phyloP scores from a whole-genome alignment of 2,888 invertebrate species.

The Chromoteleia sp. region DNA sequence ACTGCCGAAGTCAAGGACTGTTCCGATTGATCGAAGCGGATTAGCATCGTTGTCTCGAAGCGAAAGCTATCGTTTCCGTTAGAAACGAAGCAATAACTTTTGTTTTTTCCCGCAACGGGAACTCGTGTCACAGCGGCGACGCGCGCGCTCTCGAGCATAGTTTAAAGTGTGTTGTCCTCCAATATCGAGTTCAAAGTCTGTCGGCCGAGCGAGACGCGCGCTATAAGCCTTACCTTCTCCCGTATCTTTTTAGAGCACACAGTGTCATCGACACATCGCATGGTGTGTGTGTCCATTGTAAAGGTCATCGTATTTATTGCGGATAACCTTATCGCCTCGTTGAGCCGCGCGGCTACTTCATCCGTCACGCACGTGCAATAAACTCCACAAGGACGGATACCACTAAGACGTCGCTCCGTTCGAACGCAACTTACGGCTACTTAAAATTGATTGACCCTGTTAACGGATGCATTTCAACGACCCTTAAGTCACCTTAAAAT shows the following conservation, averaged over 20 bases:
- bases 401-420: constrained; percentile 31
- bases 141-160: constrained; percentile 45
- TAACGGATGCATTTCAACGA: constrained; percentile 37
- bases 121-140: constrained; percentile 32
- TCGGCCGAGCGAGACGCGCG: constrained; percentile 71
- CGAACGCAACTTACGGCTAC: constrained; percentile 32
- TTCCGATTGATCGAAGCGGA: constrained; percentile 81
- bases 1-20: constrained; percentile 82
- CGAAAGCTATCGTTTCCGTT: constrained; percentile 5
- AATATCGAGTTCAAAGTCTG: constrained; percentile 72
- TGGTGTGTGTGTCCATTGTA: constrained; percentile 77
- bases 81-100: not conserved
- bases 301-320: constrained; percentile 81
- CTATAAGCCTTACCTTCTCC: constrained; percentile 71
- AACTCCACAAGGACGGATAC: constrained; percentile 57
- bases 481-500: constrained; percentile 32
- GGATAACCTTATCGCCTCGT: constrained; percentile 77
- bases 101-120: constrained; percentile 28
- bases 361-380: constrained; percentile 59
- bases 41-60: constrained; percentile 57
- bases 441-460: constrained; percentile 53
- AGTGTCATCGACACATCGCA: constrained; percentile 78
- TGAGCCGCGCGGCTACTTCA: constrained; percentile 47
- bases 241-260: constrained; percentile 80
- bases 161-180: constrained; percentile 75